These are phyloP conservation scores for Cantharis rufa DNA, from an alignment of 2,888 invertebrate genomes.

Conservation along the genomic window DNA sequence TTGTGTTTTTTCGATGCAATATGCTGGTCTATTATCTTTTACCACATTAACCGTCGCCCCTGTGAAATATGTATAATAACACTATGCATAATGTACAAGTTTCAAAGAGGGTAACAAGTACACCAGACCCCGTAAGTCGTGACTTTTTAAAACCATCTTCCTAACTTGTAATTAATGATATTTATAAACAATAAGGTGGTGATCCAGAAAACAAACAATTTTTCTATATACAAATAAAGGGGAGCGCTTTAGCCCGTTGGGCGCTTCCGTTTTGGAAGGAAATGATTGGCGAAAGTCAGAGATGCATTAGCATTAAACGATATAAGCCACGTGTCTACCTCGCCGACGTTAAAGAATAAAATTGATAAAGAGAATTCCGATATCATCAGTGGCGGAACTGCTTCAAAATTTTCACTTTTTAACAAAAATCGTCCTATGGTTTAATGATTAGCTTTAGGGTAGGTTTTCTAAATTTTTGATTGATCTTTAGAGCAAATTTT, in stretches of 20 bases:
- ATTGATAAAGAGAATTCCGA: slow-evolving; percentile 24
- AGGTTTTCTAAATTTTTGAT: too few relatives aligned
- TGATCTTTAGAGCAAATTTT: too few relatives aligned
- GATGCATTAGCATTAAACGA: slow-evolving; percentile 43
- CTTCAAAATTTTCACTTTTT: background rate
- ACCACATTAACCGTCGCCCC: slow-evolving; percentile 44
- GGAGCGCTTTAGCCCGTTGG: slow-evolving; percentile 7
- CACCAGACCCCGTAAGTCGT: background rate
- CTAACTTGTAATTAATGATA: background rate
- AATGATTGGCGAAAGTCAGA: slow-evolving; percentile 47
- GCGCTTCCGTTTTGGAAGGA: slow-evolving; percentile 38
- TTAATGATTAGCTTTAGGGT: too few relatives aligned
- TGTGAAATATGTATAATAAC: slow-evolving; percentile 53
- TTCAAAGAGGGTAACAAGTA: slow-evolving; percentile 22
- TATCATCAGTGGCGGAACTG: slow-evolving; percentile 17
- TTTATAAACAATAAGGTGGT: background rate
- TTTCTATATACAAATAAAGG: background rate
- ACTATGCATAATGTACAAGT: slow-evolving; percentile 48
- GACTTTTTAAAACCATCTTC: background rate
- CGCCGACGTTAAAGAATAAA: slow-evolving; percentile 27
- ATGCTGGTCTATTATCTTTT: slow-evolving; percentile 43
- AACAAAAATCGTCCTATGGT: too few relatives aligned
- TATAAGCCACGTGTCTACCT: slow-evolving; percentile 39
- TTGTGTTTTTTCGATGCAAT: slow-evolving; percentile 39
- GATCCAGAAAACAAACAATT: background rate